phyloP scores from a whole-genome alignment of 2,888 invertebrate species.

The Tetranychus truncatus region DNA sequence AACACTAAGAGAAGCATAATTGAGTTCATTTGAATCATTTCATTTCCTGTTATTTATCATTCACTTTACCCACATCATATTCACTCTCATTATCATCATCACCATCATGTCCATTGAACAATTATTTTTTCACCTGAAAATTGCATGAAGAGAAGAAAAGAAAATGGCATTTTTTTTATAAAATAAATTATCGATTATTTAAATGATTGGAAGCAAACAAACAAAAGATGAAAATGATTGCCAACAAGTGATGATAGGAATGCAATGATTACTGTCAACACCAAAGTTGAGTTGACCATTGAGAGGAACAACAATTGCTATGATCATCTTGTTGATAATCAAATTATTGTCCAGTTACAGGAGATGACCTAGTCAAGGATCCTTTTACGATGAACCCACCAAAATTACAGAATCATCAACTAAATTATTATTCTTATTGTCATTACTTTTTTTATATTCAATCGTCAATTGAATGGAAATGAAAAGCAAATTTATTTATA shows the following conservation, averaged over 20 bases:
- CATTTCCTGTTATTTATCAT: neutral
- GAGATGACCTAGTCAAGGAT: constrained; percentile 1
- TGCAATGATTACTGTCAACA: neutral
- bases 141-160: neutral
- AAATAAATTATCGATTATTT: too few species aligned
- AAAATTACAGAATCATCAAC: neutral
- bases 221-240: neutral
- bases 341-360: neutral
- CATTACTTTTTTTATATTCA: too few species aligned
- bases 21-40: neutral
- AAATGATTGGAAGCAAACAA: too few species aligned
- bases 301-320: neutral
- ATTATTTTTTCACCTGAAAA: neutral
- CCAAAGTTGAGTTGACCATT: neutral
- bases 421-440: too few species aligned
- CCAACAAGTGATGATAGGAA: neutral
- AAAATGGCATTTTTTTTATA: neutral
- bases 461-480: too few species aligned
- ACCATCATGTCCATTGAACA: neutral
- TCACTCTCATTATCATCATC: neutral
- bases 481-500: too few species aligned
- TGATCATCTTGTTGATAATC: neutral
- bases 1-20: neutral
- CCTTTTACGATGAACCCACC: neutral
- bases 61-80: neutral